Conservation (phyloP, 1,140 invertebrate genomes). For the Stegodyphus mimosarum region DNA sequence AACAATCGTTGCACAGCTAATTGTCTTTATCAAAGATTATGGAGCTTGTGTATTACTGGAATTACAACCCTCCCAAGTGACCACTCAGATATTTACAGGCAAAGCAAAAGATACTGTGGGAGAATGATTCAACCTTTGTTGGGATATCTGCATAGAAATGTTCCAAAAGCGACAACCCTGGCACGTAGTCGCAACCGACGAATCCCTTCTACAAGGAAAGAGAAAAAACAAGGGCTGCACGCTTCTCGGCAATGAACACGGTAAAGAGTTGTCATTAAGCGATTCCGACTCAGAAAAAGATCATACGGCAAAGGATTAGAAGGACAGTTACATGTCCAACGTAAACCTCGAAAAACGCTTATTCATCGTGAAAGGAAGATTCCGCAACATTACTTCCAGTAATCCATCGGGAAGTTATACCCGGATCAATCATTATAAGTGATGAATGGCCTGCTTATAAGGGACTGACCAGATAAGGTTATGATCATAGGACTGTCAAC, state of each 20-base stretch:
- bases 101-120: not conserved
- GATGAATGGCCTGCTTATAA: too few relatives aligned
- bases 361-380: too few relatives aligned
- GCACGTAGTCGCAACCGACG: not conserved
- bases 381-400: too few relatives aligned
- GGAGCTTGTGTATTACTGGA: not conserved
- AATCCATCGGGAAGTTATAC: too few relatives aligned
- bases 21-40: not conserved
- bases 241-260: not conserved
- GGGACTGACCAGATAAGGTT: too few relatives aligned
- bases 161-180: not conserved
- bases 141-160: not conserved
- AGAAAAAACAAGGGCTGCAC: not conserved
- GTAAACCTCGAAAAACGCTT: too few relatives aligned
- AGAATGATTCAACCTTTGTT: not conserved
- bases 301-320: too few relatives aligned
- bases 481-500: too few relatives aligned
- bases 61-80: not conserved
- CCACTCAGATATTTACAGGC: not conserved
- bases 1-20: not conserved
- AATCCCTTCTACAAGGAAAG: not conserved
- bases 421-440: too few relatives aligned
- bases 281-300: too few relatives aligned
- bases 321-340: too few relatives aligned
- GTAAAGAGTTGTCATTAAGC: not conserved